A percentile compares a stretch with the other conserved stretches of the same genome.
These are phyloP conservation scores for Neodontobutis hainanensis DNA, from an alignment of 2,113 vertebrate genomes.

Conservation along the genomic window DNA sequence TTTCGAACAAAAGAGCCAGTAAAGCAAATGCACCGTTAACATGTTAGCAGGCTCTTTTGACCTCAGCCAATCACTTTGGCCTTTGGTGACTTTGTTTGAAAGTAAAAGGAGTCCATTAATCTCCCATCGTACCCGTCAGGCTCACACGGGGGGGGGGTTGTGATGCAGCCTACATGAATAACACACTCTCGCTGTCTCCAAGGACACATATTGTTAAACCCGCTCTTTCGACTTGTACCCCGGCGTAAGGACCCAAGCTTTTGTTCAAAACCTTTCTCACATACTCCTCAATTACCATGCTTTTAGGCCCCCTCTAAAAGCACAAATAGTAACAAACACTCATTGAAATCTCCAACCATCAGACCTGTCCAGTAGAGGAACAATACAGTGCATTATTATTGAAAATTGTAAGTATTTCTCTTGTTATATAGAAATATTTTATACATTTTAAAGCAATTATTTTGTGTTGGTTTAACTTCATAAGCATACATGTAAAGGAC, in stretches of 20 bases:
- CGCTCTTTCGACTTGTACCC: slow-evolving; percentile 14
- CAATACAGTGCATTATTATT: too few relatives aligned
- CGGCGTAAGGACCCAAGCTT: background rate
- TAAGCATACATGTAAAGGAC: too few relatives aligned
- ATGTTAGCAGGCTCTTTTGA: slow-evolving; percentile 2
- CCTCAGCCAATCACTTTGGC: slow-evolving; percentile 35
- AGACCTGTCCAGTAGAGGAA: too few relatives aligned
- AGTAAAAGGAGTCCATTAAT: slow-evolving; percentile 60
- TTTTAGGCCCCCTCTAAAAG: background rate
- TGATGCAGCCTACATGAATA: slow-evolving; percentile 33
- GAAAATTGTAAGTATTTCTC: too few relatives aligned
- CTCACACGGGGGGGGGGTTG: slow-evolving; percentile 34
- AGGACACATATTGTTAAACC: slow-evolving; percentile 44
- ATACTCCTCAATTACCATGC: background rate
- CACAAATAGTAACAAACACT: too few relatives aligned
- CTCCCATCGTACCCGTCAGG: slow-evolving; percentile 48
- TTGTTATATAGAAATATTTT: too few relatives aligned
- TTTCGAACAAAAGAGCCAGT: too few relatives aligned
- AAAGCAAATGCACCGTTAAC: slow-evolving; percentile 32
- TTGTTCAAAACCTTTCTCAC: slow-evolving; percentile 14
- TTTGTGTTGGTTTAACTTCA: too few relatives aligned
- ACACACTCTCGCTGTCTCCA: slow-evolving; percentile 32
- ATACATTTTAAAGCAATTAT: too few relatives aligned
- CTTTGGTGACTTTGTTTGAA: slow-evolving; percentile 36
- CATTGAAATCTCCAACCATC: too few relatives aligned